Base-by-base conservation (phyloP, 2,888 invertebrate species). In the Sicus ferrugineus region DNA sequence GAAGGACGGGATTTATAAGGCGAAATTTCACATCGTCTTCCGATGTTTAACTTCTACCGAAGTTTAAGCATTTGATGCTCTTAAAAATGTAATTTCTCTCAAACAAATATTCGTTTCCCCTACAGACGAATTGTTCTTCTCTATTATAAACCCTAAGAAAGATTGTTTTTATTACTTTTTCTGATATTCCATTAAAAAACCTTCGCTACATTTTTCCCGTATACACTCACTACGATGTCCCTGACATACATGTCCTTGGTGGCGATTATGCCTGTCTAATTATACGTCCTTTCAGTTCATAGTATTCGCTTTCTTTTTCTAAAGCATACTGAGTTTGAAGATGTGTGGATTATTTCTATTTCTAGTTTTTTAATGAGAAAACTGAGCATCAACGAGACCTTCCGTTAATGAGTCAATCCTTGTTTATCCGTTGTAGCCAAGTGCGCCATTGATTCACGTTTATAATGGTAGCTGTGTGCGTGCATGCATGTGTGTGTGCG, bases 301-400 rank as follows among this genome's bases (percentile, higher is more conserved):
- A 4, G 9, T 42, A 16, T 42, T 14, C 4, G 16, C 1, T 0
- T 42, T n/a, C n/a, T n/a, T n/a, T n/a, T n/a, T n/a, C n/a, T n/a
- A n/a, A n/a, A n/a, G n/a, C n/a, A n/a, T 42, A 16, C 5, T 9
- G 14, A 1, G 16, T 80, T 79, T 73, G 77, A 80, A 80, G 81
- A 80, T 80, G 81, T 80, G 80, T 80, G 79, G 80, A 80, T 80
- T 80, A 80, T 80, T 78, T 79, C 67, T 77, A 78, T 80, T 80
- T 80, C 68, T 70, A 70, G 59, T 75, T 58, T 75, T 76, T 77
- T 76, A 59, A 16, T 72, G 63, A 23, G 69, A 16, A 26, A 38
- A 28, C 11, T 34, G 30, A 30, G 46, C 38, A 34, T n/a, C 19
- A 11, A 6, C 31, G 2, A 19, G n/a, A 42, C 9, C 56, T 66